Percentiles rank a stretch among this genome's conserved stretches.
phyloP scores from a whole-genome alignment of 2,888 invertebrate genomes.

The Oxytorus armatus region DNA sequence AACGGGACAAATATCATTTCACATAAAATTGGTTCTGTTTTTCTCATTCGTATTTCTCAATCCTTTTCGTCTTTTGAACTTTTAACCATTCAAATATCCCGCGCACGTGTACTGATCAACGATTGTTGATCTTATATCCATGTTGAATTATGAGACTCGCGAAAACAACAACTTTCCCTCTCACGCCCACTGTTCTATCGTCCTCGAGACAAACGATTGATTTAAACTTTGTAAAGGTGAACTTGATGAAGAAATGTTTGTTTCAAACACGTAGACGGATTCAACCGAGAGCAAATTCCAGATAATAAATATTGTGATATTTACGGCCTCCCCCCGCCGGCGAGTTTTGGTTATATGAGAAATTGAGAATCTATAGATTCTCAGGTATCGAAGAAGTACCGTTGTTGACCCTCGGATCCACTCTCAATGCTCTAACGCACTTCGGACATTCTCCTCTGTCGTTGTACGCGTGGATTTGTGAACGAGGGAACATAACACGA shows the following conservation, averaged over 20 bases:
- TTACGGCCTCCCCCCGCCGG: constrained; percentile 23
- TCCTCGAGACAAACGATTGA: constrained; percentile 9
- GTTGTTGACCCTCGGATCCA: constrained; percentile 65
- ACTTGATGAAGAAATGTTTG: constrained; percentile 15
- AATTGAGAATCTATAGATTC: constrained; percentile 52
- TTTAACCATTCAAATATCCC: background rate
- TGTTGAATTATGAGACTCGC: constrained; percentile 23
- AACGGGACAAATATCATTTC: background rate
- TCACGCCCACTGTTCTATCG: constrained; percentile 47
- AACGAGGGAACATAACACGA: background rate
- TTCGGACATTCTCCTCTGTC: constrained; percentile 32
- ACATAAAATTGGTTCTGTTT: background rate
- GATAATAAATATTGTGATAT: constrained; percentile 45
- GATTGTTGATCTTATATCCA: constrained; percentile 27
- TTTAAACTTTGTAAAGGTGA: constrained; percentile 61
- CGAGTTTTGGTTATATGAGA: constrained; percentile 18
- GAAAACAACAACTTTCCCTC: constrained; percentile 61
- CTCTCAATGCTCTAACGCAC: constrained; percentile 40
- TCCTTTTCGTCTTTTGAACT: background rate
- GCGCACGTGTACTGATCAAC: background rate
- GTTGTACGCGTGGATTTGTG: constrained; percentile 8
- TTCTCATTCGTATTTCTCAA: background rate
- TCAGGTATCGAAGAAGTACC: constrained; percentile 55
- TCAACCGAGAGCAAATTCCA: background rate
- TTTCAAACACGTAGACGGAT: constrained; percentile 47